A percentile compares a stretch with the other conserved stretches of the same genome.
Evolutionary conservation across 2,797 vertebrate species (phyloP).

Genomic region (Phrynocephalus vlangalii): DNA sequence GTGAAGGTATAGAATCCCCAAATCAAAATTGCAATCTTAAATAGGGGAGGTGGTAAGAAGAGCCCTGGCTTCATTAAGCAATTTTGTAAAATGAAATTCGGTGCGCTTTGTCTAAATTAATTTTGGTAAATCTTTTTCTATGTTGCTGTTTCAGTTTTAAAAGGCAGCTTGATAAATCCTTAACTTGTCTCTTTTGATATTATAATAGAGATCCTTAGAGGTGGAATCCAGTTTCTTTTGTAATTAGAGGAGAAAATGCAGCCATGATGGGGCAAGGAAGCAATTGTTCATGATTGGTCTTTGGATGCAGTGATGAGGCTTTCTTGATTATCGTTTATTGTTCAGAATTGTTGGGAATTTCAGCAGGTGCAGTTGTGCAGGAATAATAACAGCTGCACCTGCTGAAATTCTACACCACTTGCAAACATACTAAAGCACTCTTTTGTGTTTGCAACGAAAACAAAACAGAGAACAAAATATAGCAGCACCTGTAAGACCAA

Average conservation of each 20-base stretch:
- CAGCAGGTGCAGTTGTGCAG: neutral
- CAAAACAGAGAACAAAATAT: no score
- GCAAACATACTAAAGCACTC: no score
- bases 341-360: constrained; percentile 22
- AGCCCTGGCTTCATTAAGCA: constrained; percentile 51
- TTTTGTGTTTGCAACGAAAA: no score
- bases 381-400: neutral
- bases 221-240: constrained; percentile 47
- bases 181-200: constrained; percentile 55
- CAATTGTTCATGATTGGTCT: constrained; percentile 54
- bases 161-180: constrained; percentile 56
- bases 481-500: no score
- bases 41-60: constrained; percentile 26
- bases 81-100: constrained; percentile 51
- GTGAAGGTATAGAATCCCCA: constrained; percentile 48
- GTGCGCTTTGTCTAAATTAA: constrained; percentile 63
- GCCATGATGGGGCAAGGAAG: constrained; percentile 47
- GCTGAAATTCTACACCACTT: neutral
- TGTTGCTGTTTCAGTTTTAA: constrained; percentile 49
- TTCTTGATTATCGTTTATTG: constrained; percentile 33
- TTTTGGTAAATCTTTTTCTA: constrained; percentile 54
- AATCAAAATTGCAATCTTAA: constrained; percentile 65
- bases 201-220: constrained; percentile 22
- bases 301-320: constrained; percentile 25
- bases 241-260: constrained; percentile 48